Base-by-base conservation (phyloP, 2,888 invertebrate species). In the Chrysomela aeneicollis region DNA sequence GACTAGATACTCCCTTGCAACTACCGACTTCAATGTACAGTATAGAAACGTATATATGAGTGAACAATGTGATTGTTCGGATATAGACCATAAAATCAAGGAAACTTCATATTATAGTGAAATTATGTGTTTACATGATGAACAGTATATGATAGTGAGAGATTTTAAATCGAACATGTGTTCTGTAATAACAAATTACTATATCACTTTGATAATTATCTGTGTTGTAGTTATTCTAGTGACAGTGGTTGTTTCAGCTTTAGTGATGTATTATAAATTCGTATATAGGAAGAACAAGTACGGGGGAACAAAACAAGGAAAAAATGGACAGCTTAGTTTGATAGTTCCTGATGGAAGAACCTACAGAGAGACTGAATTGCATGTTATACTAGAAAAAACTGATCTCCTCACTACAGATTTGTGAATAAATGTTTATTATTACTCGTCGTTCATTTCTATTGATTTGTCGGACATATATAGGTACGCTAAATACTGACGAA, bases 361-460 rank as follows among this genome's bases (percentile, higher is more conserved):
- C 15, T 94, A 94, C 79, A 87, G 90, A 77, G 93, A 94, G 84
- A 94, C 94, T 9, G 93, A 94, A 83, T 88, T 94, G 75, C 91
- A 93, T 81, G 92, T 94, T 76, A 91, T 94, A 79, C 90, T 93
- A 71, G 94, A 94, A 85, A 89, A 91, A 81, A 91, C 92, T 50
- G 92, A 93, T 82, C 88, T 93, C 53, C 84, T 93, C 64, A 92
- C 92, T 71, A 93, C 92, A 72, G 91, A 92, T 82, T 87, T 93
- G 81, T 90, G 83, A 83, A 65, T 57, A 37, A 37, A 8, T 37
- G 15, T 17, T 17, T 46, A 55, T 51, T 42, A 57, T 18, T 32
- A 35, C 15, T 49, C 22, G 21, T 52, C n/a, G n/a, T n/a, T n/a
- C n/a, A n/a, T n/a, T n/a, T n/a, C n/a, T n/a, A n/a, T n/a, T n/a